Conservation (phyloP, 2,113 vertebrate species). For the Andinoacara biseriatus region DNA sequence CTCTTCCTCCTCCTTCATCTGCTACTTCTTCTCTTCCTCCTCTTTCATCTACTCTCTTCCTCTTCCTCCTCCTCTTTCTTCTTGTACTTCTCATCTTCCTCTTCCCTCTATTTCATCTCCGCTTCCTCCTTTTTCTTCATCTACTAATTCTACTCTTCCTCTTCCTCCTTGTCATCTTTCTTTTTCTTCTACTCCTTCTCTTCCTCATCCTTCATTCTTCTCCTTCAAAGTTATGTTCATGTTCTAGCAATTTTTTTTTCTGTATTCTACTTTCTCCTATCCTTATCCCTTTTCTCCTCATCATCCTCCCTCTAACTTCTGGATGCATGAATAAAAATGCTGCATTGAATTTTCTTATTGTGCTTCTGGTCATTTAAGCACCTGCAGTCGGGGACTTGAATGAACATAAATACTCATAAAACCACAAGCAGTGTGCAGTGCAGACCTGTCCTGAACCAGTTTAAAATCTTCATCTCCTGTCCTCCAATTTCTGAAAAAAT, state of each 20-base stretch:
- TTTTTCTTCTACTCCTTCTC: not conserved
- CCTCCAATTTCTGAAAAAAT: not conserved
- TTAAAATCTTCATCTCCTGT: not conserved
- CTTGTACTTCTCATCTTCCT: no score
- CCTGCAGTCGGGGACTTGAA: not conserved
- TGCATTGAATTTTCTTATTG: not conserved
- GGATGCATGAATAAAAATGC: not conserved
- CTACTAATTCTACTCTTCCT: not conserved
- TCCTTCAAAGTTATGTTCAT: not conserved
- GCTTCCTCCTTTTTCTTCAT: no score
- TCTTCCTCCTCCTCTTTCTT: no score
- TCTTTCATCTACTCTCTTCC: no score
- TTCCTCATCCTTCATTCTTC: not conserved
- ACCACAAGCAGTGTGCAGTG: conserved; percentile 10
- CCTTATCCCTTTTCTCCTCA: not conserved
- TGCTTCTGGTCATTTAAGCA: not conserved
- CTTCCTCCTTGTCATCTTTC: not conserved
- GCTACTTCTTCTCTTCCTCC: no score
- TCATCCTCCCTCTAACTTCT: not conserved
- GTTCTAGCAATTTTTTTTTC: not conserved
- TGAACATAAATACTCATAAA: conserved; percentile 20
- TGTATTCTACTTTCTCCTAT: not conserved
- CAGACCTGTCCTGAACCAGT: not conserved
- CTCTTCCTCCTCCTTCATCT: no score
- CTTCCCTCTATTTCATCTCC: no score